A percentile compares a stretch with the other conserved stretches of the same genome.
These are phyloP conservation scores for Pantherophis guttatus DNA, from an alignment of 2,113 vertebrate species.

Conservation along the genomic window DNA sequence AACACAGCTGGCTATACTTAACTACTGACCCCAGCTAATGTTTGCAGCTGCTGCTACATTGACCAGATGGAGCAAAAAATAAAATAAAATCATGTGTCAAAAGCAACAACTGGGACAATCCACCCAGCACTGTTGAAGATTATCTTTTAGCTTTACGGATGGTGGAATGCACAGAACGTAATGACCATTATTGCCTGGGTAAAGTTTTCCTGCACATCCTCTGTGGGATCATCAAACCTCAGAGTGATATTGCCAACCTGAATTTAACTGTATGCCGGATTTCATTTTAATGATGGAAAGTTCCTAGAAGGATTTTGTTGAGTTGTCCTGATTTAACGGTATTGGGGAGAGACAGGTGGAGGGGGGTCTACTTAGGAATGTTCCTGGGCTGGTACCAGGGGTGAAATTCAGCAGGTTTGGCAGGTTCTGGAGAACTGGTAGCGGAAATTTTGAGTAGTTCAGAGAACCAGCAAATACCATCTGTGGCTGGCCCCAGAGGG, in stretches of 20 bases:
- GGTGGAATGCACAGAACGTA: not conserved
- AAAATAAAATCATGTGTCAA: not conserved
- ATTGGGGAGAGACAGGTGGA: not conserved
- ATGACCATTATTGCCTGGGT: not conserved
- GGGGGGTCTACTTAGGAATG: not conserved
- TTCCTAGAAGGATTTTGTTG: not conserved
- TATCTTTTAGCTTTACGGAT: not conserved
- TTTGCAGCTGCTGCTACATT: conserved; percentile 36
- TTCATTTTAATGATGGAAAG: not conserved
- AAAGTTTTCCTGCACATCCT: not conserved
- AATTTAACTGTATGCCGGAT: not conserved
- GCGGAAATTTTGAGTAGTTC: too few relatives aligned
- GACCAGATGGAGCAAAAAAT: conserved; percentile 23
- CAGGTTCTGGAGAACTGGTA: too few relatives aligned
- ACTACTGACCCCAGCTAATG: conserved; percentile 39
- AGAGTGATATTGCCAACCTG: not conserved
- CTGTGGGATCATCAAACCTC: not conserved
- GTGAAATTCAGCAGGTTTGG: too few relatives aligned
- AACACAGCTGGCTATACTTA: conserved; percentile 37
- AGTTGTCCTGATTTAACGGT: not conserved
- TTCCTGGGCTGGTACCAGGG: not conserved
- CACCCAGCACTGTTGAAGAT: not conserved
- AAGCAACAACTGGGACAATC: not conserved
- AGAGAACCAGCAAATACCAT: too few relatives aligned
- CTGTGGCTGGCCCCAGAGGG: too few relatives aligned